These are phyloP conservation scores for Chrysaora quinquecirrha DNA, from an alignment of 30 jellyfish, hydroid and myxozoan species.

Conservation along the genomic window DNA sequence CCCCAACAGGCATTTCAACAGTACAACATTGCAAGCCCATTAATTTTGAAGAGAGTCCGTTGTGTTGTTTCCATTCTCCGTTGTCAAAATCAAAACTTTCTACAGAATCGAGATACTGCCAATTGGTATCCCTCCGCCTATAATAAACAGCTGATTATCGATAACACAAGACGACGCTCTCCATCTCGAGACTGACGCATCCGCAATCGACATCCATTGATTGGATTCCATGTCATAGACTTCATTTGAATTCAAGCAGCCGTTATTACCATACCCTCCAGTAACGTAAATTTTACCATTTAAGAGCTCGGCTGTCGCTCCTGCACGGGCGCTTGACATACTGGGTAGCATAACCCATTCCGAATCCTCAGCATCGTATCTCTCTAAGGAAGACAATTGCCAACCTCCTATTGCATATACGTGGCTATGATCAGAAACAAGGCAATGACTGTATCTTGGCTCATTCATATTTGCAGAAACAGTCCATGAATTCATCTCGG, in stretches of 20 bases:
- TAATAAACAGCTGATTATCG: constrained; percentile 53
- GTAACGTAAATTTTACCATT: constrained; percentile 68
- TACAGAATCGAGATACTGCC: constrained; percentile 88
- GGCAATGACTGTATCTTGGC: constrained; percentile 88
- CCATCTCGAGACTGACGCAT: constrained; percentile 83
- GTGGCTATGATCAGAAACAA: constrained; percentile 59
- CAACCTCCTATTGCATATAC: constrained; percentile 94
- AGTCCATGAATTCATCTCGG: constrained; percentile 49
- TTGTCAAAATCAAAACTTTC: constrained; percentile 72
- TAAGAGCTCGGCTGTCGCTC: constrained; percentile 72
- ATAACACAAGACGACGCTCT: constrained; percentile 73
- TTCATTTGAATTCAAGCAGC: constrained; percentile 77
- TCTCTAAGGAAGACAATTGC: constrained; percentile 77
- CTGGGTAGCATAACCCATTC: constrained; percentile 72
- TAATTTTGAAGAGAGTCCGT: constrained; percentile 63
- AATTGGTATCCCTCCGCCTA: constrained; percentile 90
- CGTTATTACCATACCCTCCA: constrained; percentile 87
- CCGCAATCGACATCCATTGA: constrained; percentile 27
- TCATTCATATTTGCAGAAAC: constrained; percentile 57
- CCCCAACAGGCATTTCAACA: constrained; percentile 54
- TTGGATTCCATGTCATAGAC: constrained; percentile 37
- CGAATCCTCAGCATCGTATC: constrained; percentile 37
- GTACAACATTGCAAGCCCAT: constrained; percentile 89
- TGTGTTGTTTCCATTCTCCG: constrained; percentile 56
- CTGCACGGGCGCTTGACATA: constrained; percentile 85